Percentiles rank a stretch among this genome's conserved stretches.
Conservation (phyloP, 2,797 vertebrate species). For the Cygnus olor region DNA sequence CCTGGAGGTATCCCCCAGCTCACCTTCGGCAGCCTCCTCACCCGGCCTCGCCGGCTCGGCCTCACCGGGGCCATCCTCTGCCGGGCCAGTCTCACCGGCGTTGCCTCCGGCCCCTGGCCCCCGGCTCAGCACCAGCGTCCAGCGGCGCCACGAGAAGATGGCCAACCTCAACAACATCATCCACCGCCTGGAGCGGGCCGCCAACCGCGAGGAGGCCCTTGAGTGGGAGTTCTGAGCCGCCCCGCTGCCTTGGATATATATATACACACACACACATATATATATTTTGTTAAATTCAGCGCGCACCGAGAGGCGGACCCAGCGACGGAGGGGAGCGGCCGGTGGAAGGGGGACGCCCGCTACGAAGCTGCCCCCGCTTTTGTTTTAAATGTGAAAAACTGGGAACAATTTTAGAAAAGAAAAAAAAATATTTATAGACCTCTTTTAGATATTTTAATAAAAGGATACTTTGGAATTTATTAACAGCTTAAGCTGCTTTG, state of each 20-base stretch:
- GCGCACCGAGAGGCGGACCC: background rate
- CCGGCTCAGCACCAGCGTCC: constrained; percentile 90
- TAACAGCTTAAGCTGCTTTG: constrained; percentile 93
- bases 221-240: constrained; percentile 95
- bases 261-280: background rate
- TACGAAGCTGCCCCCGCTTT: background rate
- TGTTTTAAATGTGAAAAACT: constrained; percentile 75
- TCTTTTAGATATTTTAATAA: constrained; percentile 98
- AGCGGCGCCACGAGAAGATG: constrained; percentile 98
- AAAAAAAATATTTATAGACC: constrained; percentile 91
- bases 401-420: constrained; percentile 84
- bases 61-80: constrained; percentile 91
- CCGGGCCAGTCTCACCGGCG: constrained; percentile 91
- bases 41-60: constrained; percentile 91
- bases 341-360: background rate
- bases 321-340: background rate
- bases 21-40: constrained; percentile 91
- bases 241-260: background rate
- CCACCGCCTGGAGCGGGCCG: constrained; percentile 94
- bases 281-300: constrained; percentile 72
- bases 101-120: constrained; percentile 77
- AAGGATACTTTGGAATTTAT: constrained; percentile 96
- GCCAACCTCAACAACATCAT: constrained; percentile 99
- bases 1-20: constrained; percentile 91
- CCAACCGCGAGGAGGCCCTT: constrained; percentile 93